Base-by-base conservation (phyloP, 2,888 invertebrate genomes). In the Teinopalpus imperialis region DNA sequence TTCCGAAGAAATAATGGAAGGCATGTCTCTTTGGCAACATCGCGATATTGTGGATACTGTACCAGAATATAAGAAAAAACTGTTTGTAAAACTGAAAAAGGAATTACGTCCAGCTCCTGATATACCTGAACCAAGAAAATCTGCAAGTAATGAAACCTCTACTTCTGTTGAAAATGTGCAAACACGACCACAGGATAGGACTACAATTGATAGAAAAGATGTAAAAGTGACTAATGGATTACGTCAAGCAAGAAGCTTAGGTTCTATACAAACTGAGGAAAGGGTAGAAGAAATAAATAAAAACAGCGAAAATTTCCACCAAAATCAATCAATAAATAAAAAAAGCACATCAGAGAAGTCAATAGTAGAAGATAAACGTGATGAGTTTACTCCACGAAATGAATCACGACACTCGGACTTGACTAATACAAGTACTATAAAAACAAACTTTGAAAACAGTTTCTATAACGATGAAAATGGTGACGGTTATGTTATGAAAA, bases 11-110 rank as follows among this genome's bases (percentile, higher is more conserved):
- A 94, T 95, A 37, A 86, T 96, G 61, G 95, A 95, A 63, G 96
- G 96, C 0, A 96, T 96, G 95, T 93, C 95, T 0, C 85, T 96
- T 41, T 96, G 96, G 96, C 93, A 94, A 65, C 96, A 96, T 69
- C 90, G 95, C 21, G 95, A 96, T 57, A 89, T 96, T 49, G 95
- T 96, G 0, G 95, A 94, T 58, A 92, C 94, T 7, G 90, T 90
- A 26, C 86, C 88, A 8, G 90, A 90, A 53, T 90, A 87, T 50
- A 86, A 87, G 53, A 88, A 88, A 51, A 86, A 80, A 47, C 64
- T 87, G n/a, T 83, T 85, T 60, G 78, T 81, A 45, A 86, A 81
- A 63, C 64, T 86, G 54, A 83, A 82, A 46, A 86, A 88, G 49
- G 87, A 86, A 54, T 59, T 83, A 44, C 68, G 85, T 54, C 79